phyloP scores from a whole-genome alignment of 2,888 invertebrate species.

The Sepiola atlantica region DNA sequence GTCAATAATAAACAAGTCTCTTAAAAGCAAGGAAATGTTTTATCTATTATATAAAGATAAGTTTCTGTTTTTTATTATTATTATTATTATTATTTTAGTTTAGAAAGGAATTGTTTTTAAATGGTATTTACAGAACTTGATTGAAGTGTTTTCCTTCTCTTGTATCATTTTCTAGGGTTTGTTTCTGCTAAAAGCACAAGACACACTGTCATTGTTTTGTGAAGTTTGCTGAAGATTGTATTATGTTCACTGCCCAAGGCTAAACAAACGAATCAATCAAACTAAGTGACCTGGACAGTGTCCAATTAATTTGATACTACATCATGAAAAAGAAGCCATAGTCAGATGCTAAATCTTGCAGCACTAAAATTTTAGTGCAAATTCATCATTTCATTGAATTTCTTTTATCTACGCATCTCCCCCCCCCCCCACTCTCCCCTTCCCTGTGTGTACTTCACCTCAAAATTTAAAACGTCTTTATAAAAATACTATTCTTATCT shows the following conservation, averaged over 20 bases:
- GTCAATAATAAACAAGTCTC: not conserved
- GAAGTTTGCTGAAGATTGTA: not conserved
- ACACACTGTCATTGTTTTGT: not conserved
- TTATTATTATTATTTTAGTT: not conserved
- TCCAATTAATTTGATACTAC: not conserved
- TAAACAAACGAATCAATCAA: not conserved
- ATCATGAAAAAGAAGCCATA: not conserved
- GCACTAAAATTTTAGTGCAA: not conserved
- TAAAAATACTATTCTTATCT: no score
- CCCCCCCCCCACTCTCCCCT: no score
- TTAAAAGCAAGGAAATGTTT: not conserved
- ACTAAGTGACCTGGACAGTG: not conserved
- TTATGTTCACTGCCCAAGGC: not conserved
- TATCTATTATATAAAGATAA: not conserved
- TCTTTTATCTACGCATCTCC: not conserved
- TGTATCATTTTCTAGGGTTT: not conserved
- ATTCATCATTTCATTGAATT: not conserved
- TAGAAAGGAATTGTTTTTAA: not conserved
- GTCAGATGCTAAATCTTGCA: not conserved
- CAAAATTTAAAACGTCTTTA: no score
- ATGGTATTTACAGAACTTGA: not conserved
- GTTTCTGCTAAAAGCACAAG: not conserved
- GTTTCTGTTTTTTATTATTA: no score
- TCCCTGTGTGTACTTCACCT: no score
- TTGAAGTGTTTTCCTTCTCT: not conserved